Percentiles rank a stretch among this genome's conserved stretches.
Evolutionary conservation across 2,888 invertebrate species (phyloP).

Genomic region (Electrophaes corylata): DNA sequence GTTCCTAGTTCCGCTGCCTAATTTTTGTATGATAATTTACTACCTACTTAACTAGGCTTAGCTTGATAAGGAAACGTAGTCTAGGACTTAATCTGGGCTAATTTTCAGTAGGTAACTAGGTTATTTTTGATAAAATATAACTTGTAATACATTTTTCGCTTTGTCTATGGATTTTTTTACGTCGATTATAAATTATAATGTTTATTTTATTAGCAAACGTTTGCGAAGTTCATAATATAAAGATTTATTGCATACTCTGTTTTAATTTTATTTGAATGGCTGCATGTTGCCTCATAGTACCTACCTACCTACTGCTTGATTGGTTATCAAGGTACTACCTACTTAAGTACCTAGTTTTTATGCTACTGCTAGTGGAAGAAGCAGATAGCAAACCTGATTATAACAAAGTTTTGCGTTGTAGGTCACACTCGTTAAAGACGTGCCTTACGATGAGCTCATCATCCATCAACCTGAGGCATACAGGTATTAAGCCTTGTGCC

Average conservation of each 20-base stretch:
- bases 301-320: not conserved
- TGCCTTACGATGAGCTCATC: too few relatives aligned
- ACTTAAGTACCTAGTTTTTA: too few relatives aligned
- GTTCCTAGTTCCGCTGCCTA: not conserved
- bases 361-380: too few relatives aligned
- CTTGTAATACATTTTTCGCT: slow-evolving; percentile 12
- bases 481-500: too few relatives aligned
- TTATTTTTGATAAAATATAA: slow-evolving; percentile 17
- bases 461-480: too few relatives aligned
- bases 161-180: slow-evolving; percentile 28
- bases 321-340: too few relatives aligned
- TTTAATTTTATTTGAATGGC: slow-evolving; percentile 32
- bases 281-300: too few relatives aligned
- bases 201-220: slow-evolving; percentile 36
- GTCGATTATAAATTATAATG: slow-evolving; percentile 41
- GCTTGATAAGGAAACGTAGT: slow-evolving; percentile 47
- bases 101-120: slow-evolving; percentile 18
- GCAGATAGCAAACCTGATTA: too few relatives aligned
- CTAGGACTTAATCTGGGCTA: slow-evolving; percentile 31
- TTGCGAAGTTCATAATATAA: slow-evolving; percentile 43
- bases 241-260: slow-evolving; percentile 41
- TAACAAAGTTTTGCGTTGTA: too few relatives aligned
- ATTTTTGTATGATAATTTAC: not conserved
- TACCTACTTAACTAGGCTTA: slow-evolving; percentile 37
- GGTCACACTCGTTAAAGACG: too few relatives aligned